phyloP scores from a whole-genome alignment of 1,140 invertebrate genomes.

The Temnothorax curvispinosus region DNA sequence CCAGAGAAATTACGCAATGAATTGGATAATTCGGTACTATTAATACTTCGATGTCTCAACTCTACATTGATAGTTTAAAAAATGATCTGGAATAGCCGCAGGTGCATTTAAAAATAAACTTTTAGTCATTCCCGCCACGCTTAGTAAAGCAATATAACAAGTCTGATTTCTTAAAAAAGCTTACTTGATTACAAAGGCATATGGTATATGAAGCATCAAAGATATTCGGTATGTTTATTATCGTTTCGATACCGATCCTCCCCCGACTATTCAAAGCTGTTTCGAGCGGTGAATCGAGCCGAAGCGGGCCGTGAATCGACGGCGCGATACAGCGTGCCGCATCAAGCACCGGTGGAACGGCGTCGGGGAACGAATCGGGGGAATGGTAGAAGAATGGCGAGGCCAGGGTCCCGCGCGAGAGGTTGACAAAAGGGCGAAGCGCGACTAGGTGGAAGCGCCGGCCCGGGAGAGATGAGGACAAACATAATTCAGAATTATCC shows the following conservation, averaged over 20 bases:
- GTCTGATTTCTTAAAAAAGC: neutral
- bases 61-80: neutral
- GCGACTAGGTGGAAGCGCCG: constrained; percentile 71
- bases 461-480: constrained; percentile 77
- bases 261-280: constrained; percentile 58
- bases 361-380: constrained; percentile 43
- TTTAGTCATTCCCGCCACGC: neutral
- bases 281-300: constrained; percentile 48
- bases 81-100: neutral
- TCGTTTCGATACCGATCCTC: constrained; percentile 31
- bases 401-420: constrained; percentile 54
- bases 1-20: neutral
- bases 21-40: constrained; percentile 1
- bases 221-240: constrained; percentile 46
- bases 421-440: constrained; percentile 74
- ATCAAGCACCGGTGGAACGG: constrained; percentile 52
- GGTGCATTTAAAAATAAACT: neutral
- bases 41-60: neutral
- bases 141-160: neutral
- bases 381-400: constrained; percentile 60
- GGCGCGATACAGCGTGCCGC: constrained; percentile 32
- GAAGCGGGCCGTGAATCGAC: constrained; percentile 64
- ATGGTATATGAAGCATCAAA: constrained; percentile 21
- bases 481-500: constrained; percentile 85
- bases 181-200: neutral